Base-by-base conservation (phyloP, 1,140 invertebrate species). In the Drosophila pallidifrons region DNA sequence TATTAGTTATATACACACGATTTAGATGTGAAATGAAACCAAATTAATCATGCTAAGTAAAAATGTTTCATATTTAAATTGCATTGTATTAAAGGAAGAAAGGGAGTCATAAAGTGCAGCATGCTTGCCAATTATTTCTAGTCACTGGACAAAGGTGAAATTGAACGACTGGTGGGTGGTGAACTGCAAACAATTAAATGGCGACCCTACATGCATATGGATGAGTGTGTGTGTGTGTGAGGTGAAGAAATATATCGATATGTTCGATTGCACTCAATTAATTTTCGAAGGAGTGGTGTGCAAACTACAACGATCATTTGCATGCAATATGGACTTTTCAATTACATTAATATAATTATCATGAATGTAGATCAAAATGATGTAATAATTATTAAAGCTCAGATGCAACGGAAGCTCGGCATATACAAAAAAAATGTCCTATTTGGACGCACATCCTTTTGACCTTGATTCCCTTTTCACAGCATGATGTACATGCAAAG, bases 391-490 rank as follows among this genome's bases (percentile, higher is more conserved):
- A 41, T 10, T 11, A 41, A 8, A 41, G 11, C 10, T 1, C 38
- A 41, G 10, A 41, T 10, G 38, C 38, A 32, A 32, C 32, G 11
- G 7, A 10, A 57, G 20, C 7, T 28, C 1, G 8, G 35, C 10
- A 38, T 8, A 32, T 32, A 32, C n/a, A 20, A 2, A 45, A 15
- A 59, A 5, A 51, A 25, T 57, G 66, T 76, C 60, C 76, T 61
- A 46, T 38, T 49, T 55, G 28, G 13, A 13, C n/a, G 47, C 20
- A 10, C 64, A 64, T 75, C 65, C 76, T 32, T 52, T 46, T 59
- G 68, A 82, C 79, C 79, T 88, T 86, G 82, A 79, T 79, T 83
- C 61, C 79, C 60, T 79, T 38, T 38, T 79, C 41, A 43, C 61
- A 41, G 30, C 47, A 55, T 65, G 43, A 45, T 41, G 32, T 47